Evolutionary conservation across 1,140 invertebrate species (phyloP).

Genomic region (Apis cerana): DNA sequence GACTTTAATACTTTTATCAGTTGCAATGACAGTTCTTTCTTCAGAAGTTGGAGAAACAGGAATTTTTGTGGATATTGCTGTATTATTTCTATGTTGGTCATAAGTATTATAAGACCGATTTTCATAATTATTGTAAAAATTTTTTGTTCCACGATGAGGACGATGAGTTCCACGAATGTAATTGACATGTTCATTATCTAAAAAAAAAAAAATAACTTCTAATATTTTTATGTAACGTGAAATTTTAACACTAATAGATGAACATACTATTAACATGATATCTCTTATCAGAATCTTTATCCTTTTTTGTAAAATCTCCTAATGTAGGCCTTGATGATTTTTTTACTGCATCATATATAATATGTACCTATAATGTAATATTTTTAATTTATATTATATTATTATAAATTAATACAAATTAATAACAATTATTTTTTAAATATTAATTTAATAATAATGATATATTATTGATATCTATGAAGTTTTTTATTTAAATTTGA

Average conservation of each 20-base stretch:
- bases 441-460: too few relatives aligned
- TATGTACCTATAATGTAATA: conserved; percentile 61
- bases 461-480: too few relatives aligned
- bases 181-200: conserved; percentile 67
- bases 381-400: neutral
- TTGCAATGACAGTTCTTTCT: conserved; percentile 67
- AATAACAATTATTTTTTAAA: too few relatives aligned
- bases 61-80: conserved; percentile 1
- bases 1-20: conserved; percentile 73
- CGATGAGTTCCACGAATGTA: conserved; percentile 60
- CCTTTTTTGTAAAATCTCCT: conserved; percentile 65
- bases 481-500: too few relatives aligned
- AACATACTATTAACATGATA: conserved; percentile 62
- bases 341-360: conserved; percentile 68
- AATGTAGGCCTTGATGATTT: conserved; percentile 54
- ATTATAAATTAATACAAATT: neutral
- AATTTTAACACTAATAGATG: neutral
- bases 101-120: conserved; percentile 55
- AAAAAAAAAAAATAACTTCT: conserved; percentile 39
- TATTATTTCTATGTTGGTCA: conserved; percentile 49
- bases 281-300: conserved; percentile 72
- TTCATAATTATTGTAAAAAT: conserved; percentile 66
- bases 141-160: conserved; percentile 63
- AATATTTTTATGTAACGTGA: conserved; percentile 5
- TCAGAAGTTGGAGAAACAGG: conserved; percentile 49